Evolutionary conservation across 2,113 vertebrate genomes (phyloP), one percentile per base, ranked within the genome.

Genomic region (Cyphomyrus plagiostoma): DNA sequence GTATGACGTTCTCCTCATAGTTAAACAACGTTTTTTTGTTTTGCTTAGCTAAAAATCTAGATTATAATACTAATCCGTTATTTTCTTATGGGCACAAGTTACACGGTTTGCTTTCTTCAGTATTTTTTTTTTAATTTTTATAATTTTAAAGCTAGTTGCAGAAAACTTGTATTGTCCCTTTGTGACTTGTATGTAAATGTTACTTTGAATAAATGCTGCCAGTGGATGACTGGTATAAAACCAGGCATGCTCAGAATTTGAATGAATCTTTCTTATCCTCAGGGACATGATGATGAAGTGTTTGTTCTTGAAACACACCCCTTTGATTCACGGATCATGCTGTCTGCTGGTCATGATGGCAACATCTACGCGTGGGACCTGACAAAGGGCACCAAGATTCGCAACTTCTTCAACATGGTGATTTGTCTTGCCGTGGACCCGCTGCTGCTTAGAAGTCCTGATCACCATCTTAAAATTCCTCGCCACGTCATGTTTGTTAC

Each of bases 351-450:
- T 74, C 98, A 99, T 0, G 98, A 99, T 89, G 98, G 98, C 88
- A 99, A 99, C 94, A 98, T 99, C 94, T 98, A 97, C 92, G 95
- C 99, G 92, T 99, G 98, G 98, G 98, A 99, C 92, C 96, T 99
- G 92, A 96, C 96, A 91, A 98, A 96, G 94, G 98, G 98, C 92
- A 95, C 95, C 85, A 99, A 98, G 95, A 98, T 99, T 88, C 97
- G 98, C 84, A 99, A 99, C 95, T 99, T 97, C 92, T 99, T 99
- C 90, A 99, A 99, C 92, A 99, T 99, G 98, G 98, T 99, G 95
- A 97, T 74, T 19, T 42, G 35, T 42, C 74, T 15, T 39, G 7
- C 15, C 30, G 26, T 19, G 74, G 35, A 42, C 17, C 74, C 17
- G 35, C 13, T 8, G 17, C 4, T 42, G 13, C 35, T 19, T 42